phyloP scores from a whole-genome alignment of 2,797 vertebrate genomes.

The Pseudochirops corinnae region DNA sequence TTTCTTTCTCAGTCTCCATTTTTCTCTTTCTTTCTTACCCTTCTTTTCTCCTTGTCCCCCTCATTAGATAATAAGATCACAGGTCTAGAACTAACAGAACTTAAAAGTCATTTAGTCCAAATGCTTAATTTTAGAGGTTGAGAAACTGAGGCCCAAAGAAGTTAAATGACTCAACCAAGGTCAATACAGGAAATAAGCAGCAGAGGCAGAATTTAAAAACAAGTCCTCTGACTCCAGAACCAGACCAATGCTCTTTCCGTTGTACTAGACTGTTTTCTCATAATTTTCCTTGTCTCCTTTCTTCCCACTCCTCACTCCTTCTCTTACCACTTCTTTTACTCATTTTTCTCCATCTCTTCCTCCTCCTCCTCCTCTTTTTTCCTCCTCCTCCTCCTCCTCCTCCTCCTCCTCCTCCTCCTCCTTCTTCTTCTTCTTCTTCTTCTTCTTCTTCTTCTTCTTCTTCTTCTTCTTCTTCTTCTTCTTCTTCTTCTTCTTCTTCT shows the following conservation, averaged over 20 bases:
- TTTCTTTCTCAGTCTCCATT: background rate
- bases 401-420: too few relatives aligned
- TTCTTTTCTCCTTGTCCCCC: background rate
- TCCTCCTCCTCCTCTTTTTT: too few relatives aligned
- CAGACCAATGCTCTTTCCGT: background rate
- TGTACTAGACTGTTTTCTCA: background rate
- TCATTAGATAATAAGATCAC: background rate
- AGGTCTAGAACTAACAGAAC: background rate
- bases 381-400: too few relatives aligned
- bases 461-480: too few relatives aligned
- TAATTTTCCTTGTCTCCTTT: background rate
- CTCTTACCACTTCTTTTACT: background rate
- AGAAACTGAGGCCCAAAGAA: background rate
- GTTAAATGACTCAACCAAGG: background rate
- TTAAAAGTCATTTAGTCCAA: background rate
- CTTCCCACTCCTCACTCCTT: background rate
- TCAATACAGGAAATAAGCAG: background rate
- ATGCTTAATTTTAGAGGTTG: background rate
- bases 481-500: background rate
- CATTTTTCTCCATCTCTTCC: background rate
- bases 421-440: too few relatives aligned
- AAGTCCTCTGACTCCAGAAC: background rate
- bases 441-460: too few relatives aligned
- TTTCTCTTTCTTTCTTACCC: background rate
- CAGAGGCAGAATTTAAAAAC: background rate